Evolutionary conservation across 2,797 vertebrate species (phyloP), one percentile per base, ranked within the genome.

Genomic region (Amphiprion clarkii): DNA sequence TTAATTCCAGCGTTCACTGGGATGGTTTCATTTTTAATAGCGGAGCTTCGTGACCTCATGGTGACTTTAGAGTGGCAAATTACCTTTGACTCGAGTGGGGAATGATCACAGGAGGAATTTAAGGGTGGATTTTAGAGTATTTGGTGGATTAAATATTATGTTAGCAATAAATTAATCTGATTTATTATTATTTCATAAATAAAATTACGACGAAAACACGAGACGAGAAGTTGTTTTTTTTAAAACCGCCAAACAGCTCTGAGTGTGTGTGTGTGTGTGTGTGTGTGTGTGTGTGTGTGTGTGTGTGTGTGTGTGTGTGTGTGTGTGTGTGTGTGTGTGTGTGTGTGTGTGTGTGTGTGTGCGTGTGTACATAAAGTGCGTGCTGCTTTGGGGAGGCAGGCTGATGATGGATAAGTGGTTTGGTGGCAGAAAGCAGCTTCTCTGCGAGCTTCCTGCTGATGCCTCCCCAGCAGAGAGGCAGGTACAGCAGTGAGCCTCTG

Each of bases 391-490:
- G 14, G 29, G 44, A 48, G 40, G 67, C 49, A 14, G 67, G 49
- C 52, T 58, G 48, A 60, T 68, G 72, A 66, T 67, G 55, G 66
- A 76, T 72, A 85, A 79, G 70, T 29, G 72, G 60, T 70, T 59
- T 66, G 58, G 52, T 54, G 59, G 48, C 48, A 76, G 77, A 56
- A 54, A 61, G 60, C 60, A 54, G 62, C 46, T 3, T 62, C 57
- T 72, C 52, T 56, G 65, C 7, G 5, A 19, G 44, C 5, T 46
- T 6, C 44, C 44, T 19, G 44, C 44, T 46, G 44, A 46, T 46
- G 44, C 44, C 17, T 46, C 44, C 44, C 46, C 44, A 64, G 53
- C 58, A 61, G 64, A 61, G 67, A 65, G 66, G 36, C 44, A 63
- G n/a, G 40, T 63, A 48, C 75, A 71, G 25, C 39, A 52, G 66